Conservation (phyloP, 2,888 invertebrate species). For the Hypolimnas misippus region DNA sequence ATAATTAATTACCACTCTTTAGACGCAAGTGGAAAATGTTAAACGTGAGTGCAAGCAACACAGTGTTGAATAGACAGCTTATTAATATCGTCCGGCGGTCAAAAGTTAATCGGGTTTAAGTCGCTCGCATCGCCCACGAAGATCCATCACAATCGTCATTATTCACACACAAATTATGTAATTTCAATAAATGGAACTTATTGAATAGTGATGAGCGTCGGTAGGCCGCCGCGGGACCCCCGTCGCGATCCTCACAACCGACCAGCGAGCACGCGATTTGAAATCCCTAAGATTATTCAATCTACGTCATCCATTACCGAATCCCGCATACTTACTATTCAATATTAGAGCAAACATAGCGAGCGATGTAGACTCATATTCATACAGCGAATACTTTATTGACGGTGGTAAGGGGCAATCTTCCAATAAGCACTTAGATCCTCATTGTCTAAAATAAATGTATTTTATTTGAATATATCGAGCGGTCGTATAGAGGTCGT, state of each 20-base stretch:
- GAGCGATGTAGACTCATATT: constrained; percentile 50
- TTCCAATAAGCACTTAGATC: constrained; percentile 71
- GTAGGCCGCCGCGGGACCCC: constrained; percentile 75
- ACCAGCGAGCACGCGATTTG: constrained; percentile 49
- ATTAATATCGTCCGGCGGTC: constrained; percentile 80
- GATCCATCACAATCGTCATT: constrained; percentile 84
- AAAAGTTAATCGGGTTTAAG: constrained; percentile 84
- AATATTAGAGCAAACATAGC: constrained; percentile 1
- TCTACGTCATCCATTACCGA: constrained; percentile 48
- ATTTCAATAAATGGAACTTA: constrained; percentile 84
- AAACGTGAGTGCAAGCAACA: constrained; percentile 43
- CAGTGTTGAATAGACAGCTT: constrained; percentile 68
- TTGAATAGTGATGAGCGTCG: constrained; percentile 84
- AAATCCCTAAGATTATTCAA: constrained; percentile 41
- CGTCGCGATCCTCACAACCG: constrained; percentile 56
- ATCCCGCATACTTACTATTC: neutral
- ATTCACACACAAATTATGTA: constrained; percentile 85
- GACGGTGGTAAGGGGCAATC: constrained; percentile 50
- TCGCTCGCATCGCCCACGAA: constrained; percentile 82
- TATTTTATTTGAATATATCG: constrained; percentile 76
- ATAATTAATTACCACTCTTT: neutral
- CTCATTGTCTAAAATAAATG: constrained; percentile 76
- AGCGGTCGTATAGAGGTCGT: constrained; percentile 58
- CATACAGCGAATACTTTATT: constrained; percentile 21
- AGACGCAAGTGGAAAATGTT: constrained; percentile 37